Evolutionary conservation across 2,113 vertebrate genomes (phyloP).

Genomic region (Gila orcuttii): DNA sequence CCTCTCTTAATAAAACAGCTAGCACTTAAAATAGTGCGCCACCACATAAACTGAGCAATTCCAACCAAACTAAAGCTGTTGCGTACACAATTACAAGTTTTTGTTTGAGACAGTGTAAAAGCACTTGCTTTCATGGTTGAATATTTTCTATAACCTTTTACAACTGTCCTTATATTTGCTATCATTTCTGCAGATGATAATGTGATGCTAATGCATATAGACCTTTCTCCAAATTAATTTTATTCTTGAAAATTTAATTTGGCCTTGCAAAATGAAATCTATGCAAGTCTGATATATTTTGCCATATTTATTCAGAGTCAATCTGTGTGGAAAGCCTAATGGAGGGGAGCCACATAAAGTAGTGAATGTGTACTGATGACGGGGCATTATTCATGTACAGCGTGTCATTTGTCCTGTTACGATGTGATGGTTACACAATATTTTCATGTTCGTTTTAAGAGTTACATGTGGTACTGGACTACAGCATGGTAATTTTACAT

Average conservation of each 20-base stretch:
- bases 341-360: not conserved
- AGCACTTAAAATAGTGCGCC: not conserved
- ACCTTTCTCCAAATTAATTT: not conserved
- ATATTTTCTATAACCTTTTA: not conserved
- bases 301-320: not conserved
- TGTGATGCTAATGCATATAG: conserved; percentile 15
- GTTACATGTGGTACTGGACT: conserved; percentile 50
- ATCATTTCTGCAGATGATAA: not conserved
- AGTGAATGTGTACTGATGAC: not conserved
- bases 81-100: not conserved
- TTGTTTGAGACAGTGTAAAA: not conserved
- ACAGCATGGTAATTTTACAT: conserved; percentile 44
- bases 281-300: conserved; percentile 34
- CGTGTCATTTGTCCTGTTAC: conserved; percentile 16
- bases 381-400: conserved; percentile 37
- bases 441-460: conserved; percentile 46
- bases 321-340: not conserved
- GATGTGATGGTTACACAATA: conserved; percentile 22
- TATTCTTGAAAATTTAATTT: conserved; percentile 16
- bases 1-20: not conserved
- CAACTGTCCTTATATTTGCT: not conserved
- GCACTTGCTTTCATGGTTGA: not conserved
- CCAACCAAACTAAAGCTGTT: not conserved
- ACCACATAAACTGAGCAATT: not conserved
- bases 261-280: conserved; percentile 22